Percentiles rank a stretch among this genome's conserved stretches.
Evolutionary conservation across 2,113 vertebrate genomes (phyloP).

Genomic region (Festucalex cinctus): DNA sequence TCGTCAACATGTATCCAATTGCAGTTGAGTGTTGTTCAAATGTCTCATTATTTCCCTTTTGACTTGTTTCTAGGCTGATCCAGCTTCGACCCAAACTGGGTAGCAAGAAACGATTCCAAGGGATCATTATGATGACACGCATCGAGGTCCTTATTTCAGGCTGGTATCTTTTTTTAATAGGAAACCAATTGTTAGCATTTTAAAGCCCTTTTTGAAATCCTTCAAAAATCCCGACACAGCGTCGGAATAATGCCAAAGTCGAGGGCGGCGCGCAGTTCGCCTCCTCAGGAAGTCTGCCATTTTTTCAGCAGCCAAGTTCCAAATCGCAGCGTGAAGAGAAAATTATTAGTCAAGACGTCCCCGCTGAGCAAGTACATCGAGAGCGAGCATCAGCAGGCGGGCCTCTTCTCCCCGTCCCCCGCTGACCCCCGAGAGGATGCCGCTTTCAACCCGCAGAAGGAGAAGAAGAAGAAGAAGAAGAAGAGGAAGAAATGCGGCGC

Average conservation of each 20-base stretch:
- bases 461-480: slow-evolving; percentile 82
- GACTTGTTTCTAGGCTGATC: slow-evolving; percentile 8
- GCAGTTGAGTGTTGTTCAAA: too few species aligned
- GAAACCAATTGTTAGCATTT: background rate
- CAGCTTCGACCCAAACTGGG: slow-evolving; percentile 13
- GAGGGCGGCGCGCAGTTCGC: slow-evolving; percentile 24
- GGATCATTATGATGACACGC: slow-evolving; percentile 1
- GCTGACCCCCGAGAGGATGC: slow-evolving; percentile 36
- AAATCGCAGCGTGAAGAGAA: slow-evolving; percentile 17
- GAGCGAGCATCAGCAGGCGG: slow-evolving; percentile 68
- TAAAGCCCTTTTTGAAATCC: background rate
- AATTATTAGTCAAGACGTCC: slow-evolving; percentile 44
- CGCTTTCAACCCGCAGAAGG: slow-evolving; percentile 59
- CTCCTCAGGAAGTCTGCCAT: slow-evolving; percentile 45
- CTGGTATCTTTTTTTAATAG: background rate
- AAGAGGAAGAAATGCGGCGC: slow-evolving; percentile 81
- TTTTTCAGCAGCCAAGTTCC: slow-evolving; percentile 50
- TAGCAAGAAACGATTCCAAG: slow-evolving; percentile 44
- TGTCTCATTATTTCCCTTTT: slow-evolving; percentile 20
- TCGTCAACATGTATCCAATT: too few species aligned
- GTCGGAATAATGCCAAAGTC: slow-evolving; percentile 54
- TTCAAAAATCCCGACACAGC: background rate
- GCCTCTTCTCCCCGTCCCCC: slow-evolving; percentile 57
- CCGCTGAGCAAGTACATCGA: slow-evolving; percentile 70
- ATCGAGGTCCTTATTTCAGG: background rate